Base-by-base conservation (phyloP, 1,140 invertebrate genomes). In the Steinernema khuongi region DNA sequence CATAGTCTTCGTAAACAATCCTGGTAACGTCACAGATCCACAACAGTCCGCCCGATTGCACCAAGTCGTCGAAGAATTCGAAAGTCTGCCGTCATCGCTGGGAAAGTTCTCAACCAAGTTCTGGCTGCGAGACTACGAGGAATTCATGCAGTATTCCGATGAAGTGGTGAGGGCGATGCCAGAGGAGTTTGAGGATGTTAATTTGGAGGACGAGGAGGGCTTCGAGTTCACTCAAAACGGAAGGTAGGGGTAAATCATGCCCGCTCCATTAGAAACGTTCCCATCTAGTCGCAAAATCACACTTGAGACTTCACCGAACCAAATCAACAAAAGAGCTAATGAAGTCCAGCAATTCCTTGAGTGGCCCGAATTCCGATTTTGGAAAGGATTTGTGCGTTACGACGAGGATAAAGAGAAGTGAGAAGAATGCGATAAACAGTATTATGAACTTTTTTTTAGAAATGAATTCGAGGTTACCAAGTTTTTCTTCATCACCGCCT, bases 361-460 rank as follows among this genome's bases (percentile, higher is more conserved):
- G 36, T 83, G 82, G 82, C 83, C 83, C 26, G 82, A 85, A 69
- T 85, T 81, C 67, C 81, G 71, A n/a, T 85, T 82, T 68, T 83
- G 83, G 82, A 85, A 79, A 28, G 83, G 83, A 67, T 85, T 83
- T 70, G 67, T 83, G 41, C 67, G 74, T 31, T 68, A 78, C 7
- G 41, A 73, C 33, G n/a, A 68, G 29, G 28, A 76, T 26, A 2
- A 74, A 28, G 4, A 67, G 28, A 76, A 73, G 31, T 44, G 17
- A 31, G 31, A 11, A 26, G 4, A 30, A 30, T 28, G 1, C 14
- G 22, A 69, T 19, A 26, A 69, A 36, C 29, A 69, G 7, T 2
- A 69, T 71, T 18, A 72, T 72, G 22, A 70, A 22, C 68, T 69
- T 4, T 17, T 72, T 72, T 71, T 44, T 41, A 71, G 50, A 22